Base-by-base conservation (phyloP, 2,888 invertebrate genomes). In the Ametastegia equiseti region DNA sequence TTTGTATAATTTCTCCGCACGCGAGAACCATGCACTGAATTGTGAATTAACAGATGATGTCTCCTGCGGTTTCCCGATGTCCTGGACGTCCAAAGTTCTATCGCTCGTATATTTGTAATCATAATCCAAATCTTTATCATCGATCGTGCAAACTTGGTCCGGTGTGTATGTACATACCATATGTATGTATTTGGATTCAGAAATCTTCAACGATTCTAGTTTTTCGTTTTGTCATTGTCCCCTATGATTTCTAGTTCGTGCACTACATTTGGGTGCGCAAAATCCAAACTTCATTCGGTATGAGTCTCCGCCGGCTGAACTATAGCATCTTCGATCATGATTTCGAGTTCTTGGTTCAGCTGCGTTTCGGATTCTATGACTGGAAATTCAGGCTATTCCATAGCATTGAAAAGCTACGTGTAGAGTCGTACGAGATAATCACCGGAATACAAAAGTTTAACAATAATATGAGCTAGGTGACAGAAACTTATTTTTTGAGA, bases 211-310 rank as follows among this genome's bases (percentile, higher is more conserved):
- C 15, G 57, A 57, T 57, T 57, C 57, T 15, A 57, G 57, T 57
- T 15, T 57, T 23, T 15, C 15, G 57, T 23, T 57, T 57, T 13
- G 57, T 57, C 57, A 57, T 57, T 57, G 57, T 57, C 57, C 15
- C 15, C 57, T 57, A 57, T 57, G 57, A 57, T 57, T 57, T 57
- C 57, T 15, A 57, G 57, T 57, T 57, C 57, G 57, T 57, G 57
- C 57, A 57, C 57, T 57, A 13, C 57, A 57, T 13, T 57, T 57
- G 57, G 57, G 15, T 5, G 15, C 15, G 5, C 57, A 57, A 57
- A 57, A 57, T 57, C 57, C 57, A 57, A 57, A 5, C 23, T 57
- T 15, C 57, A 57, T 57, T 57, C 57, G 15, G 15, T 57, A 9
- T 57, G 7, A 23, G 57, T 57, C 23, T 5, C 57, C 57, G 15